Percentiles rank a stretch among this genome's conserved stretches.
These are phyloP conservation scores for Aptenodytes patagonicus DNA, from an alignment of 2,113 vertebrate genomes.

Conservation along the genomic window DNA sequence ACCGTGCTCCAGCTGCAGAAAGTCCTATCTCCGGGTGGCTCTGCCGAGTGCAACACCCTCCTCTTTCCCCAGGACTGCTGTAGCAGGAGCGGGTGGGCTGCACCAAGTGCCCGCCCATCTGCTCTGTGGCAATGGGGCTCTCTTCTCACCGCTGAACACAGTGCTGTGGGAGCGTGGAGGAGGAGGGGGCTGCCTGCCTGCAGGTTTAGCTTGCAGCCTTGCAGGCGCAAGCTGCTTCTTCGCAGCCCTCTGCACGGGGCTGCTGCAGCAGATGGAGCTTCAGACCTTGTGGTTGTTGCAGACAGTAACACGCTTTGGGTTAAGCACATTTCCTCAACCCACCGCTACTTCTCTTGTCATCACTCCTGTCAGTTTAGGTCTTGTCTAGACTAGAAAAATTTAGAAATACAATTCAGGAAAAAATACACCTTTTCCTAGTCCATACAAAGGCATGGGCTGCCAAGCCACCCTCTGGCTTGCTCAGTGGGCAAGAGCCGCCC, in stretches of 20 bases:
- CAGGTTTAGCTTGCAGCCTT: background rate
- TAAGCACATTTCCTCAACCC: background rate
- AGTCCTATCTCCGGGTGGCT: rapidly evolving
- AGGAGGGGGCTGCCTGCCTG: background rate
- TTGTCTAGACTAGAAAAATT: background rate
- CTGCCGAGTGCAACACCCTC: background rate
- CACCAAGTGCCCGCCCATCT: rapidly evolving
- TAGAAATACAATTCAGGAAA: background rate
- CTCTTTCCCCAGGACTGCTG: background rate
- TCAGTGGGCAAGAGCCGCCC: background rate
- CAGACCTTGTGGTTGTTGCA: rapidly evolving
- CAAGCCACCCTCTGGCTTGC: background rate
- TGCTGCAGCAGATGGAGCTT: background rate
- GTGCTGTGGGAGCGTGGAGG: background rate
- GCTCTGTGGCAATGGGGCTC: background rate
- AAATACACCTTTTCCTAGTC: background rate
- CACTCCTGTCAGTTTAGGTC: background rate
- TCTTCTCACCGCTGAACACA: background rate
- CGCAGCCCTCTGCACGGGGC: background rate
- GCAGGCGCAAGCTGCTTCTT: background rate
- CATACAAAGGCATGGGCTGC: background rate
- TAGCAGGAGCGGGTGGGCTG: rapidly evolving
- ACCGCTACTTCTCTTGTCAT: background rate
- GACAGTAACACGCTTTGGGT: rapidly evolving
- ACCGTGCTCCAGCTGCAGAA: background rate